Percentiles rank a stretch among this genome's conserved stretches.
Conservation (phyloP, 1,140 invertebrate species). For the Ganaspis sp. region DNA sequence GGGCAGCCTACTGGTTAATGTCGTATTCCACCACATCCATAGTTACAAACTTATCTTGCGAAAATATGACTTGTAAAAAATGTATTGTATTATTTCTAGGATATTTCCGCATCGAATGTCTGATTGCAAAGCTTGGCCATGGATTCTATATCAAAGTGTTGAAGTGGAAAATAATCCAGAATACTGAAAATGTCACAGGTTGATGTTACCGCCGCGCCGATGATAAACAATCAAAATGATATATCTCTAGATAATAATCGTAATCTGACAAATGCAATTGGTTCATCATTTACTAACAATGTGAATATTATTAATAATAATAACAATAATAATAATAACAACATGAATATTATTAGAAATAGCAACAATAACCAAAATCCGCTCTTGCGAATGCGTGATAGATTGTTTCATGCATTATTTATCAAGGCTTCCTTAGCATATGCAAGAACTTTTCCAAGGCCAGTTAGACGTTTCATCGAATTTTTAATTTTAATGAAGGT, state of each 20-base stretch:
- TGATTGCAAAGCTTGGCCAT: neutral
- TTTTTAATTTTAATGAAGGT: slow-evolving; percentile 93
- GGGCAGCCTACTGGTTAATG: too few relatives aligned
- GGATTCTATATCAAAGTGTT: neutral
- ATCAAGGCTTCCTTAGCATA: slow-evolving; percentile 94
- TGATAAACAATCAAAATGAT: slow-evolving; percentile 67
- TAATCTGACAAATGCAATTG: slow-evolving; percentile 64
- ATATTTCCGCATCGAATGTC: neutral
- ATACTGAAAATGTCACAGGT: slow-evolving; percentile 62
- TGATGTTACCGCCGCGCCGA: slow-evolving; percentile 57
- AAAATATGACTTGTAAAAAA: too few relatives aligned
- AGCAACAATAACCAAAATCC: slow-evolving; percentile 80
- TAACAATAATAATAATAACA: slow-evolving; percentile 65
- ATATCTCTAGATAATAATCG: slow-evolving; percentile 65
- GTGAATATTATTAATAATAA: slow-evolving; percentile 56
- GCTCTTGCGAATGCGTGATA: slow-evolving; percentile 90
- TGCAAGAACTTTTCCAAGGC: slow-evolving; percentile 90
- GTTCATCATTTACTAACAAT: slow-evolving; percentile 61
- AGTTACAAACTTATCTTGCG: too few relatives aligned
- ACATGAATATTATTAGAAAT: neutral
- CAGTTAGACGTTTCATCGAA: slow-evolving; percentile 91
- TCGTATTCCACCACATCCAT: too few relatives aligned
- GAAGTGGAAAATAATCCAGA: neutral
- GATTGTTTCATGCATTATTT: slow-evolving; percentile 97
- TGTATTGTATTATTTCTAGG: neutral